phyloP scores from a whole-genome alignment of 2,888 invertebrate genomes.

The Anticlea derivata region DNA sequence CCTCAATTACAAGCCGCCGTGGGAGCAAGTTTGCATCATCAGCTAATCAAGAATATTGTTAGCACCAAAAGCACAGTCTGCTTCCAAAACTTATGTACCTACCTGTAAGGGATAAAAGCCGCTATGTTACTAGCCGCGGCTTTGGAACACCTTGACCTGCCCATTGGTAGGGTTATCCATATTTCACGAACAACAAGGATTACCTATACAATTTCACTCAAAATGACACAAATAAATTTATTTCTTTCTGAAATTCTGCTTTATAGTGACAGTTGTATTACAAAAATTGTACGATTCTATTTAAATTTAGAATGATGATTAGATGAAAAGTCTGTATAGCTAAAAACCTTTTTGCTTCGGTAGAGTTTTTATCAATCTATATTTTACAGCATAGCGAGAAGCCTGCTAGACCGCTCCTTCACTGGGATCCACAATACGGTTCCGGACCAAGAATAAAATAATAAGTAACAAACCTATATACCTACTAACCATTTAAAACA shows the following conservation, averaged over 20 bases:
- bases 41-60: no score
- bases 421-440: no score
- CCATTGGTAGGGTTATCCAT: conserved; percentile 14
- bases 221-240: conserved; percentile 19
- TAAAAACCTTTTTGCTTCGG: background rate
- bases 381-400: no score
- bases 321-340: background rate
- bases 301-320: conserved; percentile 45
- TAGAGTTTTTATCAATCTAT: no score
- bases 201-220: conserved; percentile 24
- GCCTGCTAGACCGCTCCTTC: no score
- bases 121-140: conserved; percentile 5
- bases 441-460: no score
- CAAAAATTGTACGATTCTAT: conserved; percentile 44
- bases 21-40: no score
- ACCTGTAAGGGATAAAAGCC: conserved; percentile 2
- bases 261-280: conserved; percentile 34
- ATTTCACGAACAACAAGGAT: conserved; percentile 3
- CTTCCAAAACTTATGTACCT: no score
- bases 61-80: no score
- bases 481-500: no score
- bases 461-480: no score
- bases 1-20: no score
- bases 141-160: conserved; percentile 4
- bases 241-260: conserved; percentile 22